Base-by-base conservation (phyloP, 2,888 invertebrate species). In the Cataglyphis livida region DNA sequence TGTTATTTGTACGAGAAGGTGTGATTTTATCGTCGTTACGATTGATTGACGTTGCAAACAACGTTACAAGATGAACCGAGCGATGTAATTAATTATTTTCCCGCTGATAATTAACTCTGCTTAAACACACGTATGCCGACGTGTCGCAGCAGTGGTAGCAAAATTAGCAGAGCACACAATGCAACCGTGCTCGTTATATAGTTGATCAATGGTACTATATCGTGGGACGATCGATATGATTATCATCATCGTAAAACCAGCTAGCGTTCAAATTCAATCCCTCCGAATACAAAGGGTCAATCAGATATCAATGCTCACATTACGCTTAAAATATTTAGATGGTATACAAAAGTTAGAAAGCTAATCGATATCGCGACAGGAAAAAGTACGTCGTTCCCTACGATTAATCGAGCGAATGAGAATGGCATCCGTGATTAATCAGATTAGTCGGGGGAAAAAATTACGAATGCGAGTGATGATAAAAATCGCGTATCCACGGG, bases 51-150 rank as follows among this genome's bases (percentile, higher is more conserved):
- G 18, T 66, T 59, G n/a, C 66, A 54, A 54, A 54, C 70, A 68
- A 48, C 65, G 18, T 65, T 75, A 75, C 75, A 51, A 70, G 57
- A 38, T 78, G 57, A 70, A 70, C 32, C 32, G 6, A 78, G 57
- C 71, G 28, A 32, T 25, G 59, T 70, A 78, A 78, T 78, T 78
- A 78, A 78, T 70, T 78, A 78, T 78, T 59, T 44, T 32, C 41
- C 48, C 21, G 44, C 21, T 70, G 70, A 78, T 78, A 78, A 78
- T 78, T 78, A 70, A 78, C 70, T 78, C 70, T 35, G 32, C 28
- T 35, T 59, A 28, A 41, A 57, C 51, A 21, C 44, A 76, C 70
- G 32, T 57, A 28, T 38, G 54, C 28, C 68, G 57, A 32, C 54
- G 78, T 32, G 41, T 51, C 25, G 68, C 41, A 70, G 41, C 32